These are phyloP conservation scores for Rynchops niger DNA, from an alignment of 2,113 vertebrate species.

Conservation along the genomic window DNA sequence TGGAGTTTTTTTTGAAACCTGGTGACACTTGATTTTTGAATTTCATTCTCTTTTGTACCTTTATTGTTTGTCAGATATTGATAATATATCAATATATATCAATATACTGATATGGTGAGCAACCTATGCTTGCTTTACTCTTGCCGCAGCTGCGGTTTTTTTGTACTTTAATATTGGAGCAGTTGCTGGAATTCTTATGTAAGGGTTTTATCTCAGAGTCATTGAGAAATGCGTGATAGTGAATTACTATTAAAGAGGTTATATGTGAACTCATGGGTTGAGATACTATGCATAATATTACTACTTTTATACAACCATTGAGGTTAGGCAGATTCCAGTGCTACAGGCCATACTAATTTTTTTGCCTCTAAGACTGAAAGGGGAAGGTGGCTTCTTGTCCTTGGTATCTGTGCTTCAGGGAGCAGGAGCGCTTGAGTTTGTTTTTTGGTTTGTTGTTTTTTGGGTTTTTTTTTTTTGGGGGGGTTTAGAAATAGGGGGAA, in stretches of 20 bases:
- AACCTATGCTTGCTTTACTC: background rate
- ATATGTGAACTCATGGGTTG: background rate
- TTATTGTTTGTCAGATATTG: background rate
- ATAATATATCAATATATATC: background rate
- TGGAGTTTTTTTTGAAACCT: background rate
- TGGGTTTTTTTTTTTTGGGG: background rate
- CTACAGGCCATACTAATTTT: background rate
- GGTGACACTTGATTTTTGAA: background rate
- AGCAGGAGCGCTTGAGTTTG: background rate
- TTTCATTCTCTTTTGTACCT: accelerated
- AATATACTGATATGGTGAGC: background rate
- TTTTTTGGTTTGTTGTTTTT: background rate
- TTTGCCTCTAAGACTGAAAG: background rate
- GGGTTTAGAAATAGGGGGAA: background rate
- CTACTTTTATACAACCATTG: background rate
- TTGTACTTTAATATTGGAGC: background rate
- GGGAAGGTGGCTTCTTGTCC: background rate
- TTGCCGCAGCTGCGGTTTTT: background rate
- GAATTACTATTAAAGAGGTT: background rate
- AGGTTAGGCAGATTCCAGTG: background rate
- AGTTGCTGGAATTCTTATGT: background rate
- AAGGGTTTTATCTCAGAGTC: background rate
- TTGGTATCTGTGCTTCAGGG: background rate
- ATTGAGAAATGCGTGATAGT: accelerated
- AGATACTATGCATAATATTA: accelerated